A percentile compares a stretch with the other conserved stretches of the same genome.
phyloP scores from a whole-genome alignment of 2,113 vertebrate species.

The Mobula birostris region DNA sequence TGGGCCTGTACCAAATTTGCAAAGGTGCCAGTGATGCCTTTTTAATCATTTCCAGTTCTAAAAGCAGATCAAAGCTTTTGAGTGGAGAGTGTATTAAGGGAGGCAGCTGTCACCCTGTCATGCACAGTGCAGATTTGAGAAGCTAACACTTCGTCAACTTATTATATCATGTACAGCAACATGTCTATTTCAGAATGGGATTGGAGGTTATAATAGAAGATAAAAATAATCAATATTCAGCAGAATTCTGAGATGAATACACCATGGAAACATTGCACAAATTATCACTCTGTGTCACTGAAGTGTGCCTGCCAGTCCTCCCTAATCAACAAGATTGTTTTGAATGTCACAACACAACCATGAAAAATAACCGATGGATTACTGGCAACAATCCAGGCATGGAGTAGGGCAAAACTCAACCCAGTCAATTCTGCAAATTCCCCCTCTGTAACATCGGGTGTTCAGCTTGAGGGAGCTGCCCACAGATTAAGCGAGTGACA shows the following conservation, averaged over 20 bases:
- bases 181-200: neutral
- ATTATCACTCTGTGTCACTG: neutral
- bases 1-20: neutral
- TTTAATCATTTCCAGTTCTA: constrained; percentile 25
- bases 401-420: neutral
- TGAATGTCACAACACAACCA: neutral
- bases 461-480: neutral
- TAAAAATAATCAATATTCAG: neutral
- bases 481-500: neutral
- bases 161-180: neutral
- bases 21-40: neutral
- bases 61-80: constrained; percentile 21
- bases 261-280: neutral
- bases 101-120: constrained; percentile 7
- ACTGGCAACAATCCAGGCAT: neutral
- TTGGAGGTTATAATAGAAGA: neutral
- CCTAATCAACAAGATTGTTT: neutral
- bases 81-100: neutral
- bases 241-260: neutral
- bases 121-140: neutral
- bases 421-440: neutral
- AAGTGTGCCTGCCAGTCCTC: neutral
- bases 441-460: neutral
- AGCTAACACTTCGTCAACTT: neutral
- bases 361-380: neutral